A percentile compares a stretch with the other conserved stretches of the same genome.
phyloP scores from a whole-genome alignment of 2,113 vertebrate species.

The Struthidea cinerea region DNA sequence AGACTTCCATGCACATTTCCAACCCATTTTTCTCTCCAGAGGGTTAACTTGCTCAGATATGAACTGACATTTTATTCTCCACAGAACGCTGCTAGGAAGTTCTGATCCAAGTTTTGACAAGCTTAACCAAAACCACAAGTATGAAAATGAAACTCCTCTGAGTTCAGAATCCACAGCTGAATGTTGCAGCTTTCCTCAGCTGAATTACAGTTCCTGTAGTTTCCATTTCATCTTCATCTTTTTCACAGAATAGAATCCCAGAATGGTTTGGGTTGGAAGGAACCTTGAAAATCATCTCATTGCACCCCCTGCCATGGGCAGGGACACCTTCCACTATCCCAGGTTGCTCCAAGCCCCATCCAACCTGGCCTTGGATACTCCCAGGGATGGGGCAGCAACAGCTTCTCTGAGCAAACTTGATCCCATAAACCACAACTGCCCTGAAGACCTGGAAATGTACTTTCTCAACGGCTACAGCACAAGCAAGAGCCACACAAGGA shows the following conservation, averaged over 20 bases:
- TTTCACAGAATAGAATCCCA: not conserved
- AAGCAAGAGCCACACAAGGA: not conserved
- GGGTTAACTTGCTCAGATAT: not conserved
- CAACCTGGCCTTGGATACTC: not conserved
- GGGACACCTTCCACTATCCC: not conserved
- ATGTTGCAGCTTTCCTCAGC: not conserved
- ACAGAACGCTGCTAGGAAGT: not conserved
- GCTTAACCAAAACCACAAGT: constrained; percentile 38
- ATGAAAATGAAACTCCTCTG: not conserved
- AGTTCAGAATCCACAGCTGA: not conserved
- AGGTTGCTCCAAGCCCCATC: not conserved
- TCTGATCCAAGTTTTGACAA: constrained; percentile 16
- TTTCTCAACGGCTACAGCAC: not conserved
- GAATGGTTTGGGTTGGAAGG: not conserved
- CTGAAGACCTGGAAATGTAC: not conserved
- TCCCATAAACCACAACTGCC: not conserved
- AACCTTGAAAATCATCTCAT: not conserved
- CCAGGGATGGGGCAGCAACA: not conserved
- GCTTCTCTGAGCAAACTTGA: not conserved
- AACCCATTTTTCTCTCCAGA: not conserved
- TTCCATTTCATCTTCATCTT: not conserved
- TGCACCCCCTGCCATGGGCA: not conserved
- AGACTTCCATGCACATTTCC: not conserved
- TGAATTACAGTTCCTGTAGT: not conserved
- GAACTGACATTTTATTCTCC: not conserved